Conservation (phyloP, 2,113 vertebrate species). For the Scatophagus argus region DNA sequence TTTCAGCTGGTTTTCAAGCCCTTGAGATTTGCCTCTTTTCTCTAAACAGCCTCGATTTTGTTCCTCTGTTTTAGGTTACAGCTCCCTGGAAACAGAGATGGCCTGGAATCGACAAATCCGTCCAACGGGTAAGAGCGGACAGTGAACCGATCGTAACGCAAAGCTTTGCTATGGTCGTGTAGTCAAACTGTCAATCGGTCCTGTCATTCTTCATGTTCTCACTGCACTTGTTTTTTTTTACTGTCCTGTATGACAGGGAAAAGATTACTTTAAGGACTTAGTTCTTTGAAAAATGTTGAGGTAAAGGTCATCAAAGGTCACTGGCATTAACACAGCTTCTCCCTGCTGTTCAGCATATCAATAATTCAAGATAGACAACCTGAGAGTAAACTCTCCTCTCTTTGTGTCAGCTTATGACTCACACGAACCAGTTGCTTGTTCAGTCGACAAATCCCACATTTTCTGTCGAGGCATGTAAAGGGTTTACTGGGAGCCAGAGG, state of each 20-base stretch:
- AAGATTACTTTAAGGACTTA: not conserved
- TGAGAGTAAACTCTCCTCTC: not conserved
- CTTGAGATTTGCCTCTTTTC: conserved; percentile 36
- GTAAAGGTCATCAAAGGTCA: conserved; percentile 3
- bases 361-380: conserved; percentile 27
- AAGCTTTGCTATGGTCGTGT: not conserved
- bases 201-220: not conserved
- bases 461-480: conserved; percentile 20
- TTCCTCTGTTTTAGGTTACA: conserved; percentile 77
- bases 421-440: not conserved
- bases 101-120: conserved; percentile 48
- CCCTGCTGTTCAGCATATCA: conserved; percentile 21
- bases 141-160: not conserved
- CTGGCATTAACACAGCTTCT: not conserved
- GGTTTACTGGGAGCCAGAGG: not conserved
- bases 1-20: conserved; percentile 57
- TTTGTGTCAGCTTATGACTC: not conserved
- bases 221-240: not conserved
- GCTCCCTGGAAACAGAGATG: conserved; percentile 66
- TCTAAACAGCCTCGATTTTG: conserved; percentile 55
- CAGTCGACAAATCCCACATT: not conserved
- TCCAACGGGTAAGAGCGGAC: conserved; percentile 69
- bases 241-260: not conserved
- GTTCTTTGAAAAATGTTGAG: not conserved
- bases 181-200: too few relatives aligned